phyloP scores from a whole-genome alignment of 2,113 vertebrate species.

The Gymnobelideus leadbeateri region DNA sequence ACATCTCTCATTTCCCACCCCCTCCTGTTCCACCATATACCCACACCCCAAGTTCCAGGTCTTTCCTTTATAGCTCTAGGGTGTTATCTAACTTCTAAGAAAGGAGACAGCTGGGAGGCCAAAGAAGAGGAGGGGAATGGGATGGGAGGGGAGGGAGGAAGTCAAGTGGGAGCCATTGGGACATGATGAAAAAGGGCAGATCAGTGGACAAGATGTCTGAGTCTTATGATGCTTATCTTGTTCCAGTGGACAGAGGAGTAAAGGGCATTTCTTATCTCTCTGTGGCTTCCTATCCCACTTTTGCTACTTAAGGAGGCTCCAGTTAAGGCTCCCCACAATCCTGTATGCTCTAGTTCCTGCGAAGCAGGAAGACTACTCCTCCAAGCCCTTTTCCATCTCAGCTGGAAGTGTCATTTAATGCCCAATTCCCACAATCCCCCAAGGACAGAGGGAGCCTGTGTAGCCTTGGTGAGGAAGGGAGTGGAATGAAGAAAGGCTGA shows the following conservation, averaged over 20 bases:
- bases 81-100: background rate
- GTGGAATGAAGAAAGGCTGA: background rate
- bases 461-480: background rate
- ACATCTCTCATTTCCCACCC: background rate
- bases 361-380: background rate
- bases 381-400: background rate
- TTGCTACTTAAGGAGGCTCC: background rate
- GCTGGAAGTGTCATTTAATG: background rate
- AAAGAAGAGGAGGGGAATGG: slow-evolving; percentile 55
- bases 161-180: slow-evolving; percentile 25
- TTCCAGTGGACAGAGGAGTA: background rate
- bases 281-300: background rate
- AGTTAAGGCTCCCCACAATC: background rate
- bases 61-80: background rate
- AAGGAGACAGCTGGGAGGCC: background rate
- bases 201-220: background rate
- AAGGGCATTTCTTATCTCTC: background rate
- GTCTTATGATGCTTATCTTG: background rate
- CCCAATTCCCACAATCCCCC: background rate
- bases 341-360: background rate
- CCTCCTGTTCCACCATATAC: background rate
- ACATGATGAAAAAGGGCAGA: background rate
- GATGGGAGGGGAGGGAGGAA: slow-evolving; percentile 10
- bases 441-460: background rate
- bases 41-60: background rate